Base-by-base conservation (phyloP, 1,140 invertebrate genomes). In the Solenopsis fugax region DNA sequence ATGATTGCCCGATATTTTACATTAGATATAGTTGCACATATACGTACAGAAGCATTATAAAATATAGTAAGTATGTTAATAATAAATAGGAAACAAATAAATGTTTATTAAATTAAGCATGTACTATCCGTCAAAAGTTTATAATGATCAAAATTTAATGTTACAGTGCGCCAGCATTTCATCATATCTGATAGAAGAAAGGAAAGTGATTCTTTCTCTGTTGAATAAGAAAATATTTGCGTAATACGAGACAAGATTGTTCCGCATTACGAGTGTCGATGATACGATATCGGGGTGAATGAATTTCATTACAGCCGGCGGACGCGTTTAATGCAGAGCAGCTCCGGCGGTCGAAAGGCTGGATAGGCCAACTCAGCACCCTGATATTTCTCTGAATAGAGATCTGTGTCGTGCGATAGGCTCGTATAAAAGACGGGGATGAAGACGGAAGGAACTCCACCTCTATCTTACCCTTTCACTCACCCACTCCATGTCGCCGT, bases 341-440 rank as follows among this genome's bases (percentile, higher is more conserved):
- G 75, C 67, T 71, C 34, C 84, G 52, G 34, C 24, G 67, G 76
- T 88, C 37, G 87, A 86, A 80, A 54, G 86, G 77, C 41, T 87
- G 89, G 81, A 86, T 88, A 62, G 89, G 90, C 92, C 91, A 92
- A 89, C 92, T 93, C 92, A 92, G 92, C 92, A 92, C 92, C 89
- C 92, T 89, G 92, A 93, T 90, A 93, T 92, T 93, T 92, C 92
- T 93, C 92, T 93, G 91, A 93, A 93, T 92, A 92, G 87, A 93
- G 93, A 93, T 93, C 92, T 91, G 90, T 92, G 93, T 73, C 91
- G 89, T 73, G 84, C 81, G 93, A 93, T 93, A 93, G 82, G 50
- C 87, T 65, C 58, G 56, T 64, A 85, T 88, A 80, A 91, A 90
- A 87, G 89, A 82, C 72, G 71, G 54, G 56, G 50, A 58, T 85